phyloP scores from a whole-genome alignment of 2,888 invertebrate species.

The Mythimna impura region DNA sequence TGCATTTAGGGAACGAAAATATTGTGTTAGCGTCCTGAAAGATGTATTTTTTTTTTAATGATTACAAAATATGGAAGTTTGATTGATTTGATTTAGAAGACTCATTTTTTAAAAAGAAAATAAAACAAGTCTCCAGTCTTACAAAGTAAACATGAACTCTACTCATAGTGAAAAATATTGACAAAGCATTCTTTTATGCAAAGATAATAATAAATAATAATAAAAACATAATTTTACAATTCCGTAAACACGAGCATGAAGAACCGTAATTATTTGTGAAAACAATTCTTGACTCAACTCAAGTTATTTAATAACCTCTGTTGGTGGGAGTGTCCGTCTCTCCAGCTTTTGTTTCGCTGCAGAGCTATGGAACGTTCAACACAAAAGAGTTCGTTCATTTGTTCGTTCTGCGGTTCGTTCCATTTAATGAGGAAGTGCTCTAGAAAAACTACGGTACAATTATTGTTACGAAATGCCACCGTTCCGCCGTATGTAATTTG shows the following conservation, averaged over 20 bases:
- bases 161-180: slow-evolving; percentile 17
- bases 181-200: slow-evolving; percentile 11
- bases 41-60: neutral
- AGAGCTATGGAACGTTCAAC: slow-evolving; percentile 68
- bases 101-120: neutral
- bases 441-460: slow-evolving; percentile 84
- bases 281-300: slow-evolving; percentile 49
- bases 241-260: slow-evolving; percentile 42
- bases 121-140: neutral
- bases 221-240: slow-evolving; percentile 25
- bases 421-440: slow-evolving; percentile 89
- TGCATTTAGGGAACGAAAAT: neutral
- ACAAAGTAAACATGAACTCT: slow-evolving; percentile 9
- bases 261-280: slow-evolving; percentile 52
- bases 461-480: slow-evolving; percentile 81
- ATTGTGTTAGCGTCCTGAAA: neutral
- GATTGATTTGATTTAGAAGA: neutral
- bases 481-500: slow-evolving; percentile 71
- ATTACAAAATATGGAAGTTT: neutral
- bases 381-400: slow-evolving; percentile 70
- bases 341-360: slow-evolving; percentile 73
- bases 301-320: slow-evolving; percentile 63
- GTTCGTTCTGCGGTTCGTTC: slow-evolving; percentile 69
- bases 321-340: slow-evolving; percentile 42
- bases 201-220: neutral